Conservation (phyloP, 2,797 vertebrate species). For the Astyanax mexicanus region DNA sequence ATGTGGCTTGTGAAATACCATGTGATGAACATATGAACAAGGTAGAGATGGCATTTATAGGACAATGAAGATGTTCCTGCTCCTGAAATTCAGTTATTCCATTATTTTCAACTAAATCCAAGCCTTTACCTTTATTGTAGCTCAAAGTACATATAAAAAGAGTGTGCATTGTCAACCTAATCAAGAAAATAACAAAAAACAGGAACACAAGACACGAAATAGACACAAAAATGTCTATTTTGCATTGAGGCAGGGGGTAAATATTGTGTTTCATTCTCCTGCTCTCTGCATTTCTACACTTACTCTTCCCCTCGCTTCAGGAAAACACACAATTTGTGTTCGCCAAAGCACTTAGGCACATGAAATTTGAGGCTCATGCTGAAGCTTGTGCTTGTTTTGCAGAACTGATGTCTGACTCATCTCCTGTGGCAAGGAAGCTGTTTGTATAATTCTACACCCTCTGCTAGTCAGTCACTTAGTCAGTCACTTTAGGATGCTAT, state of each 20-base stretch:
- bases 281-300: background rate
- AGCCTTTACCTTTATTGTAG: too few species aligned
- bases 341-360: slow-evolving; percentile 37
- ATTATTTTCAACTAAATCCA: too few species aligned
- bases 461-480: background rate
- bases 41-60: too few species aligned
- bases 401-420: slow-evolving; percentile 22
- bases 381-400: slow-evolving; percentile 31
- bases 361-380: slow-evolving; percentile 31
- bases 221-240: too few species aligned
- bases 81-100: background rate
- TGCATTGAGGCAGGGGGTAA: background rate
- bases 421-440: slow-evolving; percentile 25
- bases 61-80: too few species aligned
- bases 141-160: too few species aligned
- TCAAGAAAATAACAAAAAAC: too few species aligned
- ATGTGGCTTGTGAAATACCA: too few species aligned
- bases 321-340: slow-evolving; percentile 4
- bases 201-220: too few species aligned
- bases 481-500: background rate
- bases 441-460: background rate
- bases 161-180: too few species aligned
- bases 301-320: slow-evolving; percentile 4
- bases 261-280: background rate
- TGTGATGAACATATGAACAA: too few species aligned